Base-by-base conservation (phyloP, 1,140 invertebrate genomes). In the Harpegnathos saltator region DNA sequence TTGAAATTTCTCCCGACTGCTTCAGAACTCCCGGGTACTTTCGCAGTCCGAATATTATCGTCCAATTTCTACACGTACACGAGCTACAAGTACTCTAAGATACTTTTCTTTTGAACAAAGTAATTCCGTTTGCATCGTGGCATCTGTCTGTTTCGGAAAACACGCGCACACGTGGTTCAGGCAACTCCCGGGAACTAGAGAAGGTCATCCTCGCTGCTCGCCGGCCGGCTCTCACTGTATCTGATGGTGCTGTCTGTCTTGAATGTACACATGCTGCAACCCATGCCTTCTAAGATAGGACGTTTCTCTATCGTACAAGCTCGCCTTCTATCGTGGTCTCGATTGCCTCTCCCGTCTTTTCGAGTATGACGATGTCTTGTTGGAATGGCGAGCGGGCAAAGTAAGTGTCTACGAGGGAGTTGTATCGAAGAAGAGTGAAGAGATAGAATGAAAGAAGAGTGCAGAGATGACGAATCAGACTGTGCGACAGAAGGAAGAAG, bases 231-330 rank as follows among this genome's bases (percentile, higher is more conserved):
- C 22, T 80, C 33, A 69, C 24, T 80, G 75, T 54, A 38, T 59
- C 14, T 77, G 62, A 71, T n/a, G 65, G 33, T 56, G 33, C 68
- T 80, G 52, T 80, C 1, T 77, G 48, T 65, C n/a, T n/a, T 17
- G 56, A 19, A 77, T 66, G 33, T 80, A 33, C 54, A 80, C 54
- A 80, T 71, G 75, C 75, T 71, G 75, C 52, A 69, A 80, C 65
- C 38, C 75, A 80, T 80, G 75, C 75, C 52, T 59, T 80, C 65
- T 80, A 80, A 69, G 24, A 24, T 71, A 80, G 65, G 50, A 52
- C 48, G n/a, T 29, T 9, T 71, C 69, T 80, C 54, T 80, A 80
- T 80, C 15, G 54, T 69, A 78, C 63, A 80, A 80, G 65, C 75
- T 71, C 65, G 52, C 65, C 52, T 80, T 80, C 52, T 80, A 71